Evolutionary conservation across 1,140 invertebrate species (phyloP), one percentile per base, ranked within the genome.

Genomic region (Mactra quadrangularis): DNA sequence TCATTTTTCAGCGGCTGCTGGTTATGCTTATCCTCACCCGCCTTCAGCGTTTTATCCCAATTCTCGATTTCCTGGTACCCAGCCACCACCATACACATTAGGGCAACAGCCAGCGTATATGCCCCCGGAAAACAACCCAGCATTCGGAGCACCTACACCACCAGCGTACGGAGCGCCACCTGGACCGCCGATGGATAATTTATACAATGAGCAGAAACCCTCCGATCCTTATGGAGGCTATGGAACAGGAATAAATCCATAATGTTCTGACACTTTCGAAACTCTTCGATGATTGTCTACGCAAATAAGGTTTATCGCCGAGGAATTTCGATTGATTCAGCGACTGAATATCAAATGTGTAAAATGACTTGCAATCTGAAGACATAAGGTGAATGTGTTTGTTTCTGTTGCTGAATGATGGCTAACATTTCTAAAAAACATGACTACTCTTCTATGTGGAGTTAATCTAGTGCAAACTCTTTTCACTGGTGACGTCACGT

Each of bases 71-170:
- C 70, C 70, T 1, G 70, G 70, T 7, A 33, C 19, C n/a, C 45
- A 45, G 7, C 70, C 70, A n/a, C 70, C 70, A 17, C 70, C 70
- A 9, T 72, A 72, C 33, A 72, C 70, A 35, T 45, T 50, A 19
- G 70, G 50, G 4, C 35, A 47, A 7, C 50, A 72, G 15, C 70
- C 70, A 1, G 70, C 70, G n/a, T 72, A 72, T n/a, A 25, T 50
- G n/a, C 70, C 70, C 0, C 47, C 70, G 15, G 29, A 35, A 7
- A 57, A 22, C 11, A 47, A 57, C 33, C 50, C 50, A 35, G 1
- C 68, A 31, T 29, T 47, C 31, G n/a, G 4, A 15, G 15, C 64
- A 11, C 22, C 64, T 2, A 38, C 64, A 1, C 19, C 41, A 31
- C 9, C 17, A 11, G 7, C 7, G 19, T n/a, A 41, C 47, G 22